Evolutionary conservation across 2,888 invertebrate species (phyloP).

Genomic region (Petrophora chlorosata): DNA sequence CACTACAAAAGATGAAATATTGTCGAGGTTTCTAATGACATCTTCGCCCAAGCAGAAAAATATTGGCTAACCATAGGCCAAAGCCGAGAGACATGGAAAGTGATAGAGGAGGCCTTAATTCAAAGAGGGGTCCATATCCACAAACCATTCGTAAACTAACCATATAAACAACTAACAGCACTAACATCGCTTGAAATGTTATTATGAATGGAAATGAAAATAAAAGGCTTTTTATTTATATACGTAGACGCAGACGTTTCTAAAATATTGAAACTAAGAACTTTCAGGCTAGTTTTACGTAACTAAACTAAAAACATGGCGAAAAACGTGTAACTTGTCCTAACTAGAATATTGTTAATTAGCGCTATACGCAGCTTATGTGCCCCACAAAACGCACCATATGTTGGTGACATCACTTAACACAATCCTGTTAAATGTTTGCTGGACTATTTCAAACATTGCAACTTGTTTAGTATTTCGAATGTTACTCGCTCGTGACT

Average conservation of each 20-base stretch:
- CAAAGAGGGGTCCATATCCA: not conserved
- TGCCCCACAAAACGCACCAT: slow-evolving; percentile 31
- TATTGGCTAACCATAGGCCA: too few relatives aligned
- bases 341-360: slow-evolving; percentile 20
- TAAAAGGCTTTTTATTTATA: too few relatives aligned
- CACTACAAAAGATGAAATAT: not conserved
- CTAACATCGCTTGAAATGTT: too few relatives aligned
- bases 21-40: too few relatives aligned
- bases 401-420: slow-evolving; percentile 60
- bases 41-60: too few relatives aligned
- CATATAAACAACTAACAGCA: too few relatives aligned
- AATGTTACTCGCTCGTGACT: slow-evolving; percentile 15
- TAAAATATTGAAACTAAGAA: not conserved
- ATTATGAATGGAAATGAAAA: too few relatives aligned
- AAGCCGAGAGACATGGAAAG: too few relatives aligned
- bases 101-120: too few relatives aligned
- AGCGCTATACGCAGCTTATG: slow-evolving; percentile 23
- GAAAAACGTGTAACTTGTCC: slow-evolving; percentile 20
- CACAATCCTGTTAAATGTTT: slow-evolving; percentile 53
- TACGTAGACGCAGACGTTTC: too few relatives aligned
- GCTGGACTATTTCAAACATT: slow-evolving; percentile 41
- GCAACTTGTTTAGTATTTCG: slow-evolving; percentile 41
- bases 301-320: slow-evolving; percentile 8
- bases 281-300: too few relatives aligned
- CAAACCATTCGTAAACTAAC: too few relatives aligned